Evolutionary conservation across 2,113 vertebrate genomes (phyloP).

Genomic region (Capricornis sumatraensis): DNA sequence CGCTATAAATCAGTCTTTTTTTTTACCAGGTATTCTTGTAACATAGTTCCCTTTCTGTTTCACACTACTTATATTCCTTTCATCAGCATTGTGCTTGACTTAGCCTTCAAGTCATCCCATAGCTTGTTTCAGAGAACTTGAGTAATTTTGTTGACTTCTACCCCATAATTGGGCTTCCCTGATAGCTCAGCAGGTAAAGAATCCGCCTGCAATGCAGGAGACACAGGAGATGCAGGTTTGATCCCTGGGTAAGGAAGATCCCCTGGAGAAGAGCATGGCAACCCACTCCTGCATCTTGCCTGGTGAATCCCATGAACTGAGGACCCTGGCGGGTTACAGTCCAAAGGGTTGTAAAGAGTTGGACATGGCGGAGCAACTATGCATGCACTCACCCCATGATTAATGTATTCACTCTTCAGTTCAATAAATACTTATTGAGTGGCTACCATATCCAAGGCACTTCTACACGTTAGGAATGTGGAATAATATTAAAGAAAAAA

Average conservation of each 20-base stretch:
- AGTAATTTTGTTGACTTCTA: slow-evolving; percentile 6
- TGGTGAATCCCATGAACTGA: neutral
- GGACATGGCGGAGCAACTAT: neutral
- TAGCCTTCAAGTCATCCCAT: neutral
- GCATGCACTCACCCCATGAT: neutral
- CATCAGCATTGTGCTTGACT: neutral
- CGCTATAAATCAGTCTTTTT: neutral
- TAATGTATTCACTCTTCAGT: slow-evolving; percentile 6
- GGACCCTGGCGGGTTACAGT: neutral
- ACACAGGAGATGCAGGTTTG: neutral
- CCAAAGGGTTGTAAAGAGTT: neutral
- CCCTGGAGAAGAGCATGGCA: neutral
- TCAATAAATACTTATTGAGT: slow-evolving; percentile 3
- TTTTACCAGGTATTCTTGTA: neutral
- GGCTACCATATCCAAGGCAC: neutral
- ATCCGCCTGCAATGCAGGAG: neutral
- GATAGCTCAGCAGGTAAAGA: neutral
- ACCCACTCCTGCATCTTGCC: neutral
- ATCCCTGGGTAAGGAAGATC: neutral
- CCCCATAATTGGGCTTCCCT: neutral
- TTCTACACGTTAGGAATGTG: neutral
- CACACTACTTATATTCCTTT: neutral
- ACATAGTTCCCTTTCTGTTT: neutral
- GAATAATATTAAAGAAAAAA: neutral
- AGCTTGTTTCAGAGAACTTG: neutral